Percentiles rank a stretch among this genome's conserved stretches.
phyloP scores from a whole-genome alignment of 2,797 vertebrate genomes.

The Chelmon rostratus region DNA sequence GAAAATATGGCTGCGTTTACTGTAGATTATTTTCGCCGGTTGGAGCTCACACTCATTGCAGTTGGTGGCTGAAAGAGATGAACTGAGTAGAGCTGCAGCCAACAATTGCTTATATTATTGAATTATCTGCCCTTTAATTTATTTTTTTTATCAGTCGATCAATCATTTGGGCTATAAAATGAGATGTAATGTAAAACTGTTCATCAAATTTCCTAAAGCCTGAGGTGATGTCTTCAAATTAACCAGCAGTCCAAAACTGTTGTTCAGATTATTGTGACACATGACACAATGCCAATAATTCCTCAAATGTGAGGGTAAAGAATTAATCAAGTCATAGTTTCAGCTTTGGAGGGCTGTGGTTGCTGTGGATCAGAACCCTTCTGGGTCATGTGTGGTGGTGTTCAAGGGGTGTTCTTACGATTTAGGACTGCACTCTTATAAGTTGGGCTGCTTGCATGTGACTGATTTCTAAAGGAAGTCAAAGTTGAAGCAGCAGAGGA shows the following conservation, averaged over 20 bases:
- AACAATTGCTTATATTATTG: not conserved
- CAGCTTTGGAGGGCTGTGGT: too few species aligned
- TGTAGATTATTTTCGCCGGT: not conserved
- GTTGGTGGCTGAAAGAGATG: constrained; percentile 12
- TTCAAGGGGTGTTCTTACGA: too few species aligned
- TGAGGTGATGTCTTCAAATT: not conserved
- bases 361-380: too few species aligned
- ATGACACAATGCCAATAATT: too few species aligned
- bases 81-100: not conserved
- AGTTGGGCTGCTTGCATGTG: too few species aligned
- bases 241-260: not conserved
- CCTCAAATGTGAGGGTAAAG: not conserved
- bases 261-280: not conserved
- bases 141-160: not conserved
- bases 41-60: not conserved
- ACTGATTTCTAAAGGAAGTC: too few species aligned
- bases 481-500: not conserved
- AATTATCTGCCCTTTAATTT: not conserved
- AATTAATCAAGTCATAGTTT: too few species aligned
- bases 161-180: too few species aligned
- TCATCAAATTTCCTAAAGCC: not conserved
- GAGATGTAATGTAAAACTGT: not conserved
- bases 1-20: not conserved
- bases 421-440: too few species aligned
- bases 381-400: too few species aligned